These are phyloP conservation scores for Rhynchophorus ferrugineus DNA, from an alignment of 1,140 invertebrate species.

Conservation along the genomic window DNA sequence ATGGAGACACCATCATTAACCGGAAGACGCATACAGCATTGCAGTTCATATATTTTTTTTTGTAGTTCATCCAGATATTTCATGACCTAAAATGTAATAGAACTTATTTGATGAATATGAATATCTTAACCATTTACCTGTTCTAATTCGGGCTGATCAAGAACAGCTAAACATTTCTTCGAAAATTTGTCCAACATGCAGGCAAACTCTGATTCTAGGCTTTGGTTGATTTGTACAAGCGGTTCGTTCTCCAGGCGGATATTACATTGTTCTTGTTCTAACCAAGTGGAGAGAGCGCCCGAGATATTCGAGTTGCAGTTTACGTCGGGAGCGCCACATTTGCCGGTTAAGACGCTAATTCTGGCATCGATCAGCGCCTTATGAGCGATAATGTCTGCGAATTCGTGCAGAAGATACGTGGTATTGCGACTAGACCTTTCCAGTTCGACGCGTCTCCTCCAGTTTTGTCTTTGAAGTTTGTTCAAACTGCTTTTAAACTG, in stretches of 20 bases:
- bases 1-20: conserved; percentile 8
- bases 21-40: conserved; percentile 26
- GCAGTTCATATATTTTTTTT: conserved; percentile 29
- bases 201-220: conserved; percentile 36
- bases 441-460: conserved; percentile 42
- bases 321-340: conserved; percentile 26
- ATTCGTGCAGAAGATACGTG: conserved; percentile 55
- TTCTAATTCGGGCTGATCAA: conserved; percentile 30
- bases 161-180: conserved; percentile 27
- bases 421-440: conserved; percentile 42
- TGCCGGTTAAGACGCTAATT: conserved; percentile 52
- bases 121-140: no score
- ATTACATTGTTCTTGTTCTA: conserved; percentile 29
- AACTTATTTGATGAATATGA: no score
- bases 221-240: conserved; percentile 32
- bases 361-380: conserved; percentile 69
- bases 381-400: conserved; percentile 66
- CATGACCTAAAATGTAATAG: background rate
- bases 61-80: conserved; percentile 28
- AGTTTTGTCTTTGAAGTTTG: conserved; percentile 40
- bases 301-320: conserved; percentile 2
- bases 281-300: conserved; percentile 20
- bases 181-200: conserved; percentile 33
- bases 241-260: conserved; percentile 27
- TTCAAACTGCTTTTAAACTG: conserved; percentile 54